These are phyloP conservation scores for Pimpla rufipes DNA, from an alignment of 2,888 invertebrate species.

Conservation along the genomic window DNA sequence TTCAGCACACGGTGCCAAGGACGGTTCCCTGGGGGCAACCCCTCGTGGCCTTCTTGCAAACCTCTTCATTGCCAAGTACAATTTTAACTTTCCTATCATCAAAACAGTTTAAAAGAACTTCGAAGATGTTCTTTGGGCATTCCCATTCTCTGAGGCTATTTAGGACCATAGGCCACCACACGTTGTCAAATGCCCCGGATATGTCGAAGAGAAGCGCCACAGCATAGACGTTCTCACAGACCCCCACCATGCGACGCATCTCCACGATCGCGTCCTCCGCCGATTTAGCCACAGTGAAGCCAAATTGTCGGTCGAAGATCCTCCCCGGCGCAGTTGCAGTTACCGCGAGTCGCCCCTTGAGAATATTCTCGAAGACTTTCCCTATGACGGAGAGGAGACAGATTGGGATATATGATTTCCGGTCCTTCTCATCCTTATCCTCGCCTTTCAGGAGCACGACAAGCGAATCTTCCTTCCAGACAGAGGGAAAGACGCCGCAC, in stretches of 20 bases:
- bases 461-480: conserved; percentile 66
- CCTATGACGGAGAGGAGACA: conserved; percentile 59
- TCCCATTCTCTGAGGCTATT: conserved; percentile 37
- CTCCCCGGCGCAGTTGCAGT: not conserved
- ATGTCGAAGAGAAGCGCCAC: too few species aligned
- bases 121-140: conserved; percentile 61
- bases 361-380: conserved; percentile 61
- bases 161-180: conserved; percentile 71
- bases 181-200: too few species aligned
- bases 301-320: conserved; percentile 54
- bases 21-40: conserved; percentile 1
- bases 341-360: conserved; percentile 24
- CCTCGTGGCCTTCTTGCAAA: not conserved
- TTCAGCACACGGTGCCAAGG: too few species aligned
- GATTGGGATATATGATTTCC: conserved; percentile 59
- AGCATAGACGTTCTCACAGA: conserved; percentile 71
- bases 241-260: conserved; percentile 38
- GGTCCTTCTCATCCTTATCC: conserved; percentile 52
- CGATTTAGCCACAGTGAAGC: conserved; percentile 41
- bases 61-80: not conserved
- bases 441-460: conserved; percentile 56
- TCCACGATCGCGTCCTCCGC: conserved; percentile 63
- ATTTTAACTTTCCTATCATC: not conserved
- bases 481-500: conserved; percentile 63
- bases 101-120: not conserved